Percentiles rank a stretch among this genome's conserved stretches.
Conservation (phyloP, 1,140 invertebrate genomes). For the Meloidogyne exigua region DNA sequence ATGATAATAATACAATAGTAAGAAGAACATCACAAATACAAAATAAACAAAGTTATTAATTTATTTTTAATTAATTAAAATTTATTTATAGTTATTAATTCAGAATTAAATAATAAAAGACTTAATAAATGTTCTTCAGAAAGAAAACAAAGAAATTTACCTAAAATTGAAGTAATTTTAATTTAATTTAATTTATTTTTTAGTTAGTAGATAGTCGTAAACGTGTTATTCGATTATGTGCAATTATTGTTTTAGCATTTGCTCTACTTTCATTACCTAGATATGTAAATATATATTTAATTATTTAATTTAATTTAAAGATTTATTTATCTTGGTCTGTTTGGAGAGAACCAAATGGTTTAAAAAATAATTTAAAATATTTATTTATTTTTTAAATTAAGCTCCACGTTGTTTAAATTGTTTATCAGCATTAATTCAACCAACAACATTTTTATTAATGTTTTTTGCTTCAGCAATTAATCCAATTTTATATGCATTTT, state of each 20-base stretch:
- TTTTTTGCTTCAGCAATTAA: constrained; percentile 58
- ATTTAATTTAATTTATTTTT: background rate
- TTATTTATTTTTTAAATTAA: constrained; percentile 17
- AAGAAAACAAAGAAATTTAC: background rate
- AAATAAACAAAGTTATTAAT: no score
- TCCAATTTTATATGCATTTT: constrained; percentile 57
- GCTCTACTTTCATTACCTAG: constrained; percentile 55
- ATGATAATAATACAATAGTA: constrained; percentile 28
- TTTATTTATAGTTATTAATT: background rate
- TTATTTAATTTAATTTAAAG: background rate
- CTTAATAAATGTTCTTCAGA: background rate
- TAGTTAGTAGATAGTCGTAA: constrained; percentile 44
- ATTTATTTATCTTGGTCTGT: constrained; percentile 59
- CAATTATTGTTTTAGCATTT: constrained; percentile 56
- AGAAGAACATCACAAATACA: no score
- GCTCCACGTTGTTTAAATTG: constrained; percentile 57
- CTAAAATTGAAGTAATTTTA: background rate
- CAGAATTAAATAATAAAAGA: constrained; percentile 5
- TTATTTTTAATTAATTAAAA: no score
- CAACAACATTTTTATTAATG: constrained; percentile 54
- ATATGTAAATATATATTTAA: constrained; percentile 34
- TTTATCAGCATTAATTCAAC: constrained; percentile 53
- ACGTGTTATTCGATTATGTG: constrained; percentile 52
- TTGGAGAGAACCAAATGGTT: constrained; percentile 51
- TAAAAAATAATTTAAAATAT: background rate